phyloP scores from a whole-genome alignment of 1,140 invertebrate genomes.

The Pogonognathellus flavescens region DNA sequence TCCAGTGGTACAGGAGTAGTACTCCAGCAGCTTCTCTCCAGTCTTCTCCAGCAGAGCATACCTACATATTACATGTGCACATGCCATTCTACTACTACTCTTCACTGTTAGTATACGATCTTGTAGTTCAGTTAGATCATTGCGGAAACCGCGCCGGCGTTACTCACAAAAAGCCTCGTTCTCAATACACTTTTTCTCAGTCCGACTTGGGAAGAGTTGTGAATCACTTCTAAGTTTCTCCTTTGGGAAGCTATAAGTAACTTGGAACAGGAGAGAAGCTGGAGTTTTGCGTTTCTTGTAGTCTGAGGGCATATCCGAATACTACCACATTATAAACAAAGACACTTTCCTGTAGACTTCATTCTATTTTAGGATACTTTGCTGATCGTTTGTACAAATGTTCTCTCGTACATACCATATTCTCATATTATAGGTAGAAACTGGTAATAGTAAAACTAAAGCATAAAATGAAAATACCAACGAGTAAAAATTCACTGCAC shows the following conservation, averaged over 20 bases:
- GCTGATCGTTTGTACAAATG: slow-evolving; percentile 28
- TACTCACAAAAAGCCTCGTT: slow-evolving; percentile 22
- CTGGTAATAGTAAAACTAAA: neutral
- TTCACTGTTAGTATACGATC: neutral
- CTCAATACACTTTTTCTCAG: slow-evolving; percentile 44
- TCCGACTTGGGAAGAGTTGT: slow-evolving; percentile 43
- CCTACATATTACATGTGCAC: neutral
- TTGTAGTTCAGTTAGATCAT: neutral
- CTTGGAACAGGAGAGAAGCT: neutral
- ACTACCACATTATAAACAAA: slow-evolving; percentile 23
- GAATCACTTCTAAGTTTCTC: slow-evolving; percentile 19
- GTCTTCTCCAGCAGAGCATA: neutral
- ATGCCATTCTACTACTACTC: neutral
- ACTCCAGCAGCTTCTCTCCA: neutral
- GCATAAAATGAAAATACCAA: neutral
- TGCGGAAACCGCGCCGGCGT: slow-evolving; percentile 32
- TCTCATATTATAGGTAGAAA: neutral
- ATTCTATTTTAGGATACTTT: slow-evolving; percentile 4
- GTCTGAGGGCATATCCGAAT: neutral
- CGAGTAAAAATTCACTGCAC: neutral
- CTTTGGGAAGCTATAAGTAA: slow-evolving; percentile 25
- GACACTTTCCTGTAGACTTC: neutral
- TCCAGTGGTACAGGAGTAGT: no score
- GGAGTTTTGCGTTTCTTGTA: neutral
- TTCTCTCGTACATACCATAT: neutral